A percentile compares a stretch with the other conserved stretches of the same genome.
Conservation (phyloP, 2,797 vertebrate genomes). For the Phataginus tricuspis region DNA sequence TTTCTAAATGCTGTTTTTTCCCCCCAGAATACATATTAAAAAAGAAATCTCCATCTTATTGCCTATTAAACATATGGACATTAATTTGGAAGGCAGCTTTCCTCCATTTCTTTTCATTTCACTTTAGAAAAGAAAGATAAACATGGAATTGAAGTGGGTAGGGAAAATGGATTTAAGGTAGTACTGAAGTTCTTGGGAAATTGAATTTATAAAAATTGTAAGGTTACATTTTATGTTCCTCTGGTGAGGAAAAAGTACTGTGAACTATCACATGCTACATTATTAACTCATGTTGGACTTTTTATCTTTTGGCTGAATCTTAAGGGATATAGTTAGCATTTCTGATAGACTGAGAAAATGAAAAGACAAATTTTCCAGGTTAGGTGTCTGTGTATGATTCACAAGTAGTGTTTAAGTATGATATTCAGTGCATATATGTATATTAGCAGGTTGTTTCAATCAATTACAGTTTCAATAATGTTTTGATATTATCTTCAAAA, state of each 20-base stretch:
- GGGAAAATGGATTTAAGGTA: background rate
- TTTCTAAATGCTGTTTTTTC: background rate
- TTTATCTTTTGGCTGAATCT: conserved; percentile 31
- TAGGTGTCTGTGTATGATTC: background rate
- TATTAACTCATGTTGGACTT: background rate
- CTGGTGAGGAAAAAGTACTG: background rate
- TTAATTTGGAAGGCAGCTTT: background rate
- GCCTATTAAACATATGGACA: background rate
- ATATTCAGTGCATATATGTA: background rate
- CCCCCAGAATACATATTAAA: background rate
- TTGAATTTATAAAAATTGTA: conserved; percentile 16
- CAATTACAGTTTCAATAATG: conserved; percentile 49
- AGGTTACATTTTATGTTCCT: conserved; percentile 3
- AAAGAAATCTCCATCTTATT: background rate
- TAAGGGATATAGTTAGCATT: conserved; percentile 1
- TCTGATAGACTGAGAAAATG: conserved; percentile 4
- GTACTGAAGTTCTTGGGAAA: conserved; percentile 19
- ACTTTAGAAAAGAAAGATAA: background rate
- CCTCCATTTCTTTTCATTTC: background rate
- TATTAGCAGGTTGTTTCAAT: conserved; percentile 36
- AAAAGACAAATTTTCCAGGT: conserved; percentile 36
- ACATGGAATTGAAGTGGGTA: background rate
- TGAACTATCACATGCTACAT: background rate
- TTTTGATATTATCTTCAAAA: conserved; percentile 64
- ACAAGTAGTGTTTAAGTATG: background rate